Percentiles rank a stretch among this genome's conserved stretches.
These are phyloP conservation scores for Aphis craccivora DNA, from an alignment of 1,140 invertebrate genomes.

Conservation along the genomic window DNA sequence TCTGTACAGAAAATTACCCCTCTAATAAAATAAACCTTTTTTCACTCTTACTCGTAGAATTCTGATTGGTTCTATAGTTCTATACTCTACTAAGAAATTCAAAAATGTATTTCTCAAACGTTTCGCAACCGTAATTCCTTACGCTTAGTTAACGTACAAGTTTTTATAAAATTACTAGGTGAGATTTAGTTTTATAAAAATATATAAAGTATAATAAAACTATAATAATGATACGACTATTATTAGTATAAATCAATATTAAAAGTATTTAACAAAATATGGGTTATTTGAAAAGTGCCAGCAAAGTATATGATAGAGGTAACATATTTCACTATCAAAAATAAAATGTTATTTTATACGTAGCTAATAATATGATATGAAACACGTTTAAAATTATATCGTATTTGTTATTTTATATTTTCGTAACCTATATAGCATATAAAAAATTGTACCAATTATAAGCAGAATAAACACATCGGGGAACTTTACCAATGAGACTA, in stretches of 20 bases:
- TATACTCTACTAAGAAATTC: neutral
- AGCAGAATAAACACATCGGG: too few species aligned
- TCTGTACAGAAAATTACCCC: neutral
- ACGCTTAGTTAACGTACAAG: neutral
- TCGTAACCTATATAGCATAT: too few species aligned
- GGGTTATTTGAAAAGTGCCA: neutral
- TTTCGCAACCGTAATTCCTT: neutral
- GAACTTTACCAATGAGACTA: too few species aligned
- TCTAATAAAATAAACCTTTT: constrained; percentile 1
- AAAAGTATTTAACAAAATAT: neutral
- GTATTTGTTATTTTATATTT: neutral
- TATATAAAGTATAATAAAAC: neutral
- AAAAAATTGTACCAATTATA: too few species aligned
- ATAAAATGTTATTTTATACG: neutral
- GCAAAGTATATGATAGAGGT: neutral
- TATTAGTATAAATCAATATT: neutral
- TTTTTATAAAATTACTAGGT: neutral
- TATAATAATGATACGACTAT: neutral
- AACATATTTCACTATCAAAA: neutral
- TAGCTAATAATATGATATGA: too few species aligned
- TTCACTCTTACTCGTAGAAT: neutral
- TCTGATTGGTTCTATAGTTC: constrained; percentile 18
- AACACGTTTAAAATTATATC: neutral
- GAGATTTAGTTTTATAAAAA: neutral
- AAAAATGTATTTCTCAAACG: neutral